Conservation (phyloP, 1,140 invertebrate genomes). For the Calosoma granatense region DNA sequence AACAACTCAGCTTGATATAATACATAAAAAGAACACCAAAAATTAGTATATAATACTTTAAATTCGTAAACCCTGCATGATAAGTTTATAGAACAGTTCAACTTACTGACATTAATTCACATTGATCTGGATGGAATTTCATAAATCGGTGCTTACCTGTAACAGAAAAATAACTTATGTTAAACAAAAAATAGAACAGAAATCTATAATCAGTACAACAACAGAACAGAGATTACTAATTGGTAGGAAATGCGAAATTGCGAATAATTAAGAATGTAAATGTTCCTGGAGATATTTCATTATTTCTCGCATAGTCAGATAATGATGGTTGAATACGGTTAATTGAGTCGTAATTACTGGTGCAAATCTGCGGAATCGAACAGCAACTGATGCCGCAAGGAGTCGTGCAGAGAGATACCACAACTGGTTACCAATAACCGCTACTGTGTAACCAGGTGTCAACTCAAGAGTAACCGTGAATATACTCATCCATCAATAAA, state of each 20-base stretch:
- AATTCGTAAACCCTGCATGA: too few species aligned
- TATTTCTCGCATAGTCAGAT: neutral
- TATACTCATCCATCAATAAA: too few species aligned
- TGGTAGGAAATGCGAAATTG: neutral
- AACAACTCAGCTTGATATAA: too few species aligned
- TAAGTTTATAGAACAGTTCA: too few species aligned
- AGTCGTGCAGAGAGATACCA: neutral
- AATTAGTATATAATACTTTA: too few species aligned
- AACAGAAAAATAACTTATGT: neutral
- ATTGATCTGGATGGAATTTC: too few species aligned
- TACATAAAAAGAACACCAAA: too few species aligned
- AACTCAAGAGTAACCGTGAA: too few species aligned
- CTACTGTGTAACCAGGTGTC: too few species aligned
- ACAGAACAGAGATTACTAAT: neutral
- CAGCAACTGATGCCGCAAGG: neutral
- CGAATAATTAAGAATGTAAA: neutral
- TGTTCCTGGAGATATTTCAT: neutral
- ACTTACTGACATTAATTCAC: too few species aligned
- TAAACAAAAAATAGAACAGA: neutral
- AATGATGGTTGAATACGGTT: neutral
- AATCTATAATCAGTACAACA: neutral
- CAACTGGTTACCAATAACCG: too few species aligned
- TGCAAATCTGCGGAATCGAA: neutral
- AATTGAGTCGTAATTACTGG: slow-evolving; percentile 3
- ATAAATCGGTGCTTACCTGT: neutral